Percentiles rank a stretch among this genome's conserved stretches.
Conservation (phyloP, 2,797 vertebrate species). For the Sebastes iracundus region DNA sequence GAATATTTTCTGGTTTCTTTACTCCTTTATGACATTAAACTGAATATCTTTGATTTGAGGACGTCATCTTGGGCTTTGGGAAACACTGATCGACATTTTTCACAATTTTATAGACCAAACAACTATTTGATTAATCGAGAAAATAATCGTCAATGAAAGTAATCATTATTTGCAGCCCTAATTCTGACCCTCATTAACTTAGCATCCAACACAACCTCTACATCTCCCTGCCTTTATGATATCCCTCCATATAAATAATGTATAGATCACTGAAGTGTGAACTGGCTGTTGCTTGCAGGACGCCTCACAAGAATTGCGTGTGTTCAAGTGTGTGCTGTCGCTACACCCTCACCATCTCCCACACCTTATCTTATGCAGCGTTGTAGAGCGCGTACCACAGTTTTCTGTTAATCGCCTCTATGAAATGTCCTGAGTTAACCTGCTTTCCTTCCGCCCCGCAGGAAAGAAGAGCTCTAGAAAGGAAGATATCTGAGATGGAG, state of each 20-base stretch:
- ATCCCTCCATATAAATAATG: background rate
- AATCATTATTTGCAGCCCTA: no score
- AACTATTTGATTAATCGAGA: no score
- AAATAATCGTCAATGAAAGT: no score
- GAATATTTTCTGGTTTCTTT: no score
- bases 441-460: constrained; percentile 37
- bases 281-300: constrained; percentile 68
- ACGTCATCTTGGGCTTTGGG: no score
- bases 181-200: background rate
- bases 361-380: constrained; percentile 10
- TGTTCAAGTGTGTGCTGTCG: constrained; percentile 46
- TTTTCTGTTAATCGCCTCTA: background rate
- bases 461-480: constrained; percentile 99
- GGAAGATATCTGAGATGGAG: constrained; percentile 99
- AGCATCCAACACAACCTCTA: background rate
- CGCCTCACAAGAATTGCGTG: constrained; percentile 59
- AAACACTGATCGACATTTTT: accelerated
- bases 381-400: background rate
- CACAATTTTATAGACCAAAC: no score
- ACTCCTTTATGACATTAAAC: no score
- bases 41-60: no score
- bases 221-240: background rate
- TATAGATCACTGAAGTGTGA: constrained; percentile 10
- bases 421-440: background rate
- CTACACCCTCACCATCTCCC: constrained; percentile 39